These are phyloP conservation scores for Tribolium madens DNA, from an alignment of 1,140 invertebrate species.

Conservation along the genomic window DNA sequence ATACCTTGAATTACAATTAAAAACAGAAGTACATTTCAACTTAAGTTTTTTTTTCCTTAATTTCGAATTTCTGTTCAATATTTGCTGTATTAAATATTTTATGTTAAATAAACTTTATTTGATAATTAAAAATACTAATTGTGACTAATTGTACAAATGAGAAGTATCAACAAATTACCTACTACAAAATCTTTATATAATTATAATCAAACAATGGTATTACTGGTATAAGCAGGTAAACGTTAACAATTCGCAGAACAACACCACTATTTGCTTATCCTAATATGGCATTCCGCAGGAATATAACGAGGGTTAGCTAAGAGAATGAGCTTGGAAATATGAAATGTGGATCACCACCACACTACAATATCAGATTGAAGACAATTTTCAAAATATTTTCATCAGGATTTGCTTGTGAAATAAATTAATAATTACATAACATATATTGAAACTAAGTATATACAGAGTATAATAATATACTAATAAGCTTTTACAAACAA, in stretches of 20 bases:
- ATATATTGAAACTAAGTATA: too few relatives aligned
- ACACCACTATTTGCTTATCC: background rate
- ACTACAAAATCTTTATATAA: background rate
- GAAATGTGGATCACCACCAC: background rate
- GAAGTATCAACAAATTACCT: too few relatives aligned
- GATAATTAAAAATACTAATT: too few relatives aligned
- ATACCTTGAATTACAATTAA: too few relatives aligned
- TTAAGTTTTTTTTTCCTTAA: too few relatives aligned
- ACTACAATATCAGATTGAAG: background rate
- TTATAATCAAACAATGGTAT: background rate
- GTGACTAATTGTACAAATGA: too few relatives aligned
- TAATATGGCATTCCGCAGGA: background rate
- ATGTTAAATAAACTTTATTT: too few relatives aligned
- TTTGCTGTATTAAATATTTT: too few relatives aligned
- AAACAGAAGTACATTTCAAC: too few relatives aligned
- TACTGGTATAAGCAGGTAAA: background rate
- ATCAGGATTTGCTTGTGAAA: background rate
- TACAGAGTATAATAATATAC: too few relatives aligned
- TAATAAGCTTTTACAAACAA: too few relatives aligned
- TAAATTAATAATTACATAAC: background rate
- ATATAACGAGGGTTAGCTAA: background rate
- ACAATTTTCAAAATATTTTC: background rate
- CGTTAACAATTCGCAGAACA: background rate
- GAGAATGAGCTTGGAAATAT: background rate
- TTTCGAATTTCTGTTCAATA: too few relatives aligned